Evolutionary conservation across 2,113 vertebrate genomes (phyloP), one percentile per base, ranked within the genome.

Genomic region (Clarias batrachus): DNA sequence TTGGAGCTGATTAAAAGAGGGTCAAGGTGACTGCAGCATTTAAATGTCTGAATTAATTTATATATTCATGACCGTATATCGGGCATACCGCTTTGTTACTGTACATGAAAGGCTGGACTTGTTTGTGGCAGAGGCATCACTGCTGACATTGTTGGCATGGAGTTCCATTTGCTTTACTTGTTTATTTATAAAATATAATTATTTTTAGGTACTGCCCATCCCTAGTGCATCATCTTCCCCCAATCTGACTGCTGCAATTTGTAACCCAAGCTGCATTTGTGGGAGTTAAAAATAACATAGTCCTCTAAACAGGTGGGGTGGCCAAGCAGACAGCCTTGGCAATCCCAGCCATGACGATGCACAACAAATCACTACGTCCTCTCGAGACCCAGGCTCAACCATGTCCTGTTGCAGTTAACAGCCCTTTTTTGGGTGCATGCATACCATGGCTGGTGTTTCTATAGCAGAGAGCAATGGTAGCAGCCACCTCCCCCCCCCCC

Each of bases 381-480:
- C 87, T 52, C 60, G 54, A 83, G 71, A 85, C 78, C n/a, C 54
- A 71, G 52, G 21, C 52, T 41, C 54, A 7, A 79, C 48, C 79
- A 54, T 81, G n/a, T 17, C 9, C 60, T 60, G 60, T 25, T 71
- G 71, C 80, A 60, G 59, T 65, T 57, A 59, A 59, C 86, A 80
- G 85, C 92, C 93, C 93, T 95, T 95, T 95, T 95, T 94, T 91
- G 94, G 91, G 48, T 48, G 48, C 48, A 48, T 90, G 93, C 93
- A 90, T 91, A 90, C 87, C 89, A 90, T 91, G 83, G 87, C 65
- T 87, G 73, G 83, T 78, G 68, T 91, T 88, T 57, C 62, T 83
- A 89, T 84, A 80, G 52, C 23, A 68, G 63, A 63, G 81, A 76
- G 74, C 41, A 41, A 68, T 25, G 25, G 27, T 41, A 73, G 78